Base-by-base conservation (phyloP, 2,113 vertebrate species). In the Synchiropus splendidus region DNA sequence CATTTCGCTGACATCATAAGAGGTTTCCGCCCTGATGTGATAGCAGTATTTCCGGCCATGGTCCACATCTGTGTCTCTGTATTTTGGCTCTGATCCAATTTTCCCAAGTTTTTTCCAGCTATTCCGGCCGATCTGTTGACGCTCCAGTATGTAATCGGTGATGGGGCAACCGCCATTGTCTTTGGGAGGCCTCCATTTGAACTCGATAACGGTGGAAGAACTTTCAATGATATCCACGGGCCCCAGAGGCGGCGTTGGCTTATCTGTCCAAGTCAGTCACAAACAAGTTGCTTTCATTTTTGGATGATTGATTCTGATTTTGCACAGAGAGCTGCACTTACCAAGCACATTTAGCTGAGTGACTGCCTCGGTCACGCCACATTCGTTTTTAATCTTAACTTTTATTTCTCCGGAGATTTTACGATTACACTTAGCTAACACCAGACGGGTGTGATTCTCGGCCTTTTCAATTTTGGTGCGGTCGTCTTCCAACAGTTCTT, bases 101-200 rank as follows among this genome's bases (percentile, higher is more conserved):
- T 90, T 83, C 8, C 88, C 92, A 53, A 92, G 50, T 15, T 84
- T 82, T 57, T 78, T 83, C 92, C 89, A 90, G 5, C 86, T 74
- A 0, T 81, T 88, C 16, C 83, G 68, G n/a, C 91, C 89, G 1
- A 85, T 48, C 65, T 92, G 88, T 48, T 82, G 83, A 5, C 85
- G 82, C 74, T 94, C 89, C 1, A 95, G 48, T 5, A 86, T 14
- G 32, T 93, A 94, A 18, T 50, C 53, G 10, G 78, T 80, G 36
- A 94, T 35, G 0, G 84, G 64, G 30, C 58, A 85, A 27, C 92
- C 90, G 1, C 92, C 90, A 1, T 87, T 73, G 0, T 96, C 88
- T 53, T 73, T 84, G 0, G 90, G 89, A 18, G 82, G 62, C 34
- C 67, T 79, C 92, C 92, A 94, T 64, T 67, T 65, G 17, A 95